Evolutionary conservation across 1,140 invertebrate genomes (phyloP), one percentile per base, ranked within the genome.

Genomic region (Magallana angulata): DNA sequence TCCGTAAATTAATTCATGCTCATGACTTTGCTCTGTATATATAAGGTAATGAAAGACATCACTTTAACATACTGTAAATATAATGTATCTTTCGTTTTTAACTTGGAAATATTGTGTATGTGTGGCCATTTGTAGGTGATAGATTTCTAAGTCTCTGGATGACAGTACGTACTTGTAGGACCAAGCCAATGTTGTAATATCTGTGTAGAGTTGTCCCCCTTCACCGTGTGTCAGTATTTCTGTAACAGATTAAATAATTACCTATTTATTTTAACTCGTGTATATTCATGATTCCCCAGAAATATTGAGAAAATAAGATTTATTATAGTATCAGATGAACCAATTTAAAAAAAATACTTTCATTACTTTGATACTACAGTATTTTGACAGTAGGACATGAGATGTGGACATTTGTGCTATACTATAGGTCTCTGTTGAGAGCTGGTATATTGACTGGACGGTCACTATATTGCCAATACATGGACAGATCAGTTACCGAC

Each of bases 41-140:
- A 76, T 8, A 76, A 7, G 24, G 36, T 18, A 30, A 30, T 30
- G 68, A 76, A 76, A 30, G 36, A 9, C 68, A 76, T 76, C 36
- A 30, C 24, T 76, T 12, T 30, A 76, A 36, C 36, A 76, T 30
- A 76, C 24, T 12, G 18, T 76, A 30, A 4, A 76, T 76, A 76
- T 36, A 30, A n/a, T 62, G n/a, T n/a, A 62, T 62, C 14, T 76
- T 9, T 76, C 6, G 36, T 36, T 76, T 24, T 76, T 76, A 76
- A 30, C 24, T 76, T 18, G 68, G 24, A 36, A 30, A 24, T 36
- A 30, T 12, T 76, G 68, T 30, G 24, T 76, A 24, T 76, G 18
- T 76, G 68, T 76, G 68, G 36, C 68, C 68, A 76, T 76, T 76
- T 30, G 24, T 76, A 76, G 36, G 68, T 76, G 68, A 76, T 76